Percentiles rank a stretch among this genome's conserved stretches.
phyloP scores from a whole-genome alignment of 2,113 vertebrate genomes.

The Talpa occidentalis region DNA sequence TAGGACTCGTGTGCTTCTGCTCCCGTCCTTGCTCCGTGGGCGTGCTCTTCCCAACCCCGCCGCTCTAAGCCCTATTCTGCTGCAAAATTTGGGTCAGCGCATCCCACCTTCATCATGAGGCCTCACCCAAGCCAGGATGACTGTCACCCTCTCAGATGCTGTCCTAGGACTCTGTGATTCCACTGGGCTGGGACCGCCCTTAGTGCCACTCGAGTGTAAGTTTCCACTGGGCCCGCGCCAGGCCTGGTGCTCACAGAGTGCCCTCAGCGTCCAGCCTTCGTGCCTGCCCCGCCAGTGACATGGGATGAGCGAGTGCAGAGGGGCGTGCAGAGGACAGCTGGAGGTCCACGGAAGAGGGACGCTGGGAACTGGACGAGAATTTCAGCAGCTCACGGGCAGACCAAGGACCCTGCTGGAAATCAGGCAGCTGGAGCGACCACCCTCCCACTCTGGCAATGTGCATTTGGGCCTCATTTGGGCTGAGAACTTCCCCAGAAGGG shows the following conservation, averaged over 20 bases:
- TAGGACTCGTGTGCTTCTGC: rapidly evolving
- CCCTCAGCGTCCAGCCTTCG: rapidly evolving
- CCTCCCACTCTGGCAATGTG: neutral
- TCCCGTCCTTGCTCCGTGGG: too few relatives aligned
- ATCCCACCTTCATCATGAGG: neutral
- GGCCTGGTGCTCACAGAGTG: neutral
- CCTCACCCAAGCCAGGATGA: neutral
- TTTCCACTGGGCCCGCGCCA: neutral
- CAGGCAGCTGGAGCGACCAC: neutral
- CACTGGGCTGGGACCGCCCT: neutral
- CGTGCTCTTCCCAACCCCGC: neutral
- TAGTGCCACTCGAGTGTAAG: rapidly evolving
- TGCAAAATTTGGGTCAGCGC: neutral
- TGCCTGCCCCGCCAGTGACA: neutral
- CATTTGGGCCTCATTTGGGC: neutral
- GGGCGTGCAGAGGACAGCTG: neutral
- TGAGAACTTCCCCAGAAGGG: neutral
- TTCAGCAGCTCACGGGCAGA: neutral
- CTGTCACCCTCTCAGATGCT: too few relatives aligned
- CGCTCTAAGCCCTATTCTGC: too few relatives aligned
- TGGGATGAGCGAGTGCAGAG: rapidly evolving
- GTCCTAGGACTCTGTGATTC: neutral
- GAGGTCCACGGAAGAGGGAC: neutral
- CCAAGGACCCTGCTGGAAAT: too few relatives aligned
- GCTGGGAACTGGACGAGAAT: neutral